Evolutionary conservation across 2,113 vertebrate species (phyloP).

Genomic region (Sakesphorus luctuosus): DNA sequence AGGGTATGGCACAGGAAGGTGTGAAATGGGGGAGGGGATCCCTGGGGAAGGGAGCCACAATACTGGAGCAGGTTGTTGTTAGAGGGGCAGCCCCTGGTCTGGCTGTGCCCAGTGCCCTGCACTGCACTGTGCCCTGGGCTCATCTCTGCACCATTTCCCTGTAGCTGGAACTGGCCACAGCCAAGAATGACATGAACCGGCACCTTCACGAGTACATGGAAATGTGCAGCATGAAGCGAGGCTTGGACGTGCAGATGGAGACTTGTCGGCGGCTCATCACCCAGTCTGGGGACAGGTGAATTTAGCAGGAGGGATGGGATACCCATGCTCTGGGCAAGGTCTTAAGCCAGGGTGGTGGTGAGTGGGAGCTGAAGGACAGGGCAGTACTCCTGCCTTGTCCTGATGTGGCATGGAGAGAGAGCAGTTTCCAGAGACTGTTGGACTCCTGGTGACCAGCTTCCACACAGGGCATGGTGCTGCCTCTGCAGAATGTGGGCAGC

Average conservation of each 20-base stretch:
- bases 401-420: not conserved
- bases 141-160: not conserved
- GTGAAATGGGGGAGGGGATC: not conserved
- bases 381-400: not conserved
- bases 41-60: not conserved
- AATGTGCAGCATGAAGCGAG: constrained; percentile 99
- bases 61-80: not conserved
- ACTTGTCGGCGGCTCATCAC: constrained; percentile 94
- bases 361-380: not conserved
- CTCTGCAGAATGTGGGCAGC: not conserved
- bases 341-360: not conserved
- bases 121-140: not conserved
- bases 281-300: constrained; percentile 90
- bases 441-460: not conserved
- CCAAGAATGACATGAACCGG: constrained; percentile 97
- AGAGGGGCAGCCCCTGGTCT: not conserved
- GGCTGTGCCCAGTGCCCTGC: not conserved
- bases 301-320: not conserved
- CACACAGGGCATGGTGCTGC: not conserved
- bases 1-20: not conserved
- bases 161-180: constrained; percentile 93
- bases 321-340: accelerated
- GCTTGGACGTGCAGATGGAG: constrained; percentile 98
- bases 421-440: not conserved
- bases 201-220: constrained; percentile 99